A percentile compares a stretch with the other conserved stretches of the same genome.
phyloP scores from a whole-genome alignment of 1,140 invertebrate genomes.

The Panagrolaimus sp. region DNA sequence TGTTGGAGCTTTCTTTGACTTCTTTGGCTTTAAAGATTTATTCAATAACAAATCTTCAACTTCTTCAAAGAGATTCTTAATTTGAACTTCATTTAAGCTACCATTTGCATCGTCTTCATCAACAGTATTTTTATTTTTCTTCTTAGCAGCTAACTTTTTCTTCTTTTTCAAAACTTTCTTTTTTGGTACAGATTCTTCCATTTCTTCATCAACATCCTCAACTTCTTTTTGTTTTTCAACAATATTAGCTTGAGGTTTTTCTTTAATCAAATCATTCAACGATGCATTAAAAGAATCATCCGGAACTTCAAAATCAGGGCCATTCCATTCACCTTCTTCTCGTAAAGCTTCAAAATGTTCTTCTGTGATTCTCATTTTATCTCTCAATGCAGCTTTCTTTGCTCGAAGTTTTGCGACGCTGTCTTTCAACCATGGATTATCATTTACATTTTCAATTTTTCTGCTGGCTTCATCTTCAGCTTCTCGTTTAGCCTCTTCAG shows the following conservation, averaged over 20 bases:
- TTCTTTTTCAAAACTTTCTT: neutral
- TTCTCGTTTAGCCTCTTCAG: conserved; percentile 27
- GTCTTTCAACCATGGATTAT: conserved; percentile 30
- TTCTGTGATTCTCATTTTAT: conserved; percentile 3
- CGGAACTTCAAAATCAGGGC: neutral
- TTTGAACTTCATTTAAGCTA: too few species aligned
- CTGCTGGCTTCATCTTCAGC: conserved; percentile 15
- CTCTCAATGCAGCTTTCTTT: neutral
- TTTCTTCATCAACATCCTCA: too few species aligned
- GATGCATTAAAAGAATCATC: conserved; percentile 1
- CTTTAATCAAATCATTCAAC: neutral
- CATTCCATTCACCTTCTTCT: neutral
- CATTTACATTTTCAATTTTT: neutral
- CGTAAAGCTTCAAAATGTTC: neutral
- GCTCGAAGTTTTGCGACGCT: conserved; percentile 25
- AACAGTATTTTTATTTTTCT: neutral
- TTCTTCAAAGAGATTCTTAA: too few species aligned
- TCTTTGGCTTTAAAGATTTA: neutral
- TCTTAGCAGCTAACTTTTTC: neutral
- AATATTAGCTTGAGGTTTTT: too few species aligned
- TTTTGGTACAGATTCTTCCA: neutral
- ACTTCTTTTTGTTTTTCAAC: too few species aligned
- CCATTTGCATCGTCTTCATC: neutral
- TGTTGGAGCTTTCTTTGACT: neutral
- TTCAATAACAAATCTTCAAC: neutral